Conservation (phyloP, 2,888 invertebrate genomes). For the Leptinotarsa rubiginosa region DNA sequence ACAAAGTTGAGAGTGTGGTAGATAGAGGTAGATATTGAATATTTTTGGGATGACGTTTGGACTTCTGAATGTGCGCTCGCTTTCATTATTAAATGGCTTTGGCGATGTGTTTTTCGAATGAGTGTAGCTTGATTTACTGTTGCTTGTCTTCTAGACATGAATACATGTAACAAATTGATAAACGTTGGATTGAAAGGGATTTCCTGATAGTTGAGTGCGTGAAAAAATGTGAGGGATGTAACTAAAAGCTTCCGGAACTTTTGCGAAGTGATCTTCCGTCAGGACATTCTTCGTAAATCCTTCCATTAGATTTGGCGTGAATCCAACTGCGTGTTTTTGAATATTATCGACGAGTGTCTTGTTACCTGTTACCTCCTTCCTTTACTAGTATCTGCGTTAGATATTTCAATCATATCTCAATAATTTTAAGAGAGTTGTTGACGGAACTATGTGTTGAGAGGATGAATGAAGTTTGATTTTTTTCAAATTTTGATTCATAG, state of each 20-base stretch:
- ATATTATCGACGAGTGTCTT: neutral
- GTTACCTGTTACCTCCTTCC: neutral
- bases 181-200: neutral
- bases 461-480: no score
- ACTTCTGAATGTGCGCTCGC: neutral
- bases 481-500: no score
- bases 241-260: neutral
- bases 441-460: no score
- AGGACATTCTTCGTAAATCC: neutral
- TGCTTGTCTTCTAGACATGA: neutral
- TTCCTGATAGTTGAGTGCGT: neutral
- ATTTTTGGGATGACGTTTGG: neutral
- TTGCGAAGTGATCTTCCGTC: neutral
- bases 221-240: neutral
- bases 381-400: neutral
- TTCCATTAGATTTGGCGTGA: slow-evolving; percentile 2
- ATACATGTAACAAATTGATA: neutral
- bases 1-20: slow-evolving; percentile 5
- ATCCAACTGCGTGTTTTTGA: neutral
- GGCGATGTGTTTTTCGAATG: neutral
- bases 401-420: no score
- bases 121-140: neutral
- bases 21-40: slow-evolving; percentile 14
- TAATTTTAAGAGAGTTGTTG: no score
- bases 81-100: no score